Base-by-base conservation (phyloP, 30 jellyfish, hydroid and myxozoan genomes). In the Rhopilema esculentum region DNA sequence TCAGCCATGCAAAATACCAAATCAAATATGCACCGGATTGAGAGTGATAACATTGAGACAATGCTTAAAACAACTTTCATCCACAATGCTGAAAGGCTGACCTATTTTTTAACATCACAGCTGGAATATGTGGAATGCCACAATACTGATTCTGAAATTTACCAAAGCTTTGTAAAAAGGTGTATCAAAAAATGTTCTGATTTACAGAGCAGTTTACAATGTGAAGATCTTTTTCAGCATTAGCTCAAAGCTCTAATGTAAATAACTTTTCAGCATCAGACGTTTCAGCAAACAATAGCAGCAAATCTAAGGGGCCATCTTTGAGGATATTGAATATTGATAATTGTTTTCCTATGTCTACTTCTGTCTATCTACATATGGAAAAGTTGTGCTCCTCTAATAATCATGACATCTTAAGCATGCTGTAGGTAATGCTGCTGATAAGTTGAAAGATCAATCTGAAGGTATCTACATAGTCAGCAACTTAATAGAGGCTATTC, bases 51-150 rank as follows among this genome's bases (percentile, higher is more conserved):
- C 57, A 51, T 69, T 69, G 81, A 69, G 57, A 69, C 81, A 22
- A 69, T 69, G 81, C 81, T 69, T 7, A 69, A 69, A 22, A 23
- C 81, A 17, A 69, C 81, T 7, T 22, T 22, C 12, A 69, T 69
- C 57, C 81, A 69, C 81, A 69, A 69, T 69, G 81, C 81, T 7
- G 81, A 69, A 28, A 69, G 81, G 57, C 29, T 69, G 57, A 69
- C 81, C 25, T 57, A 69, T 69, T 69, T 69, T 28, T 8, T 27
- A 22, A 69, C 81, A 69, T 21, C 16, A 27, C 81, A 69, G 57
- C 81, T 69, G 29, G 0, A 69, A 31, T 69, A 69, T 22, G 21
- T 27, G 25, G 57, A 69, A 17, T 22, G 19, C 57, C 81, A 18
- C 57, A 7, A 27, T 20, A 8, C 57, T 4, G 57, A 23, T 16